Percentiles rank a stretch among this genome's conserved stretches.
phyloP scores from a whole-genome alignment of 2,888 invertebrate genomes.

The Conistra vaccinii region DNA sequence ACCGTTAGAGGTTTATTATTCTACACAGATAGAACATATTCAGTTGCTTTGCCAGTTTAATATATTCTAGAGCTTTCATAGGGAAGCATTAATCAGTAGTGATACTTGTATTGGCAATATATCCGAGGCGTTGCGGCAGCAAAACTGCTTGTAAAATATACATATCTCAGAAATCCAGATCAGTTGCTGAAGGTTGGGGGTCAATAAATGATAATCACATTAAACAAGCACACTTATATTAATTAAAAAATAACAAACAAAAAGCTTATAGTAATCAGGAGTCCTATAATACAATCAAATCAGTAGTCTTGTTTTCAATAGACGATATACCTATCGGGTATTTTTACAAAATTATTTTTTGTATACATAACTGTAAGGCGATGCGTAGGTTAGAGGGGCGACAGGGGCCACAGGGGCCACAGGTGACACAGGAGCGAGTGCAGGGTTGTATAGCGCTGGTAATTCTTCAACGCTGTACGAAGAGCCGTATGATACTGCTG shows the following conservation, averaged over 20 bases:
- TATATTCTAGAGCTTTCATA: not conserved
- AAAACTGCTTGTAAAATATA: not conserved
- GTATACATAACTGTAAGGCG: constrained; percentile 66
- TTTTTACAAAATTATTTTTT: constrained; percentile 39
- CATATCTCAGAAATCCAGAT: not conserved
- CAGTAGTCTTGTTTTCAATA: constrained; percentile 2
- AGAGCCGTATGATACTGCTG: constrained; percentile 74
- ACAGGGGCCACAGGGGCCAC: constrained; percentile 38
- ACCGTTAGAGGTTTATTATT: not conserved
- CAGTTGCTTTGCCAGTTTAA: not conserved
- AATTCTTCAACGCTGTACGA: constrained; percentile 73
- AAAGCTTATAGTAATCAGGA: constrained; percentile 1
- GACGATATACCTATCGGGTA: not conserved
- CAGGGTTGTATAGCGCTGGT: constrained; percentile 65
- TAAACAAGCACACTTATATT: constrained; percentile 42
- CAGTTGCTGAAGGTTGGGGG: not conserved
- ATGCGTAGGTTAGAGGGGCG: constrained; percentile 46
- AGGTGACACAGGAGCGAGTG: constrained; percentile 55
- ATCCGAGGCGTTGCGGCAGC: not conserved
- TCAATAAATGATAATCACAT: constrained; percentile 18
- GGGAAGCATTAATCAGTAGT: not conserved
- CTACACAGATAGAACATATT: not conserved
- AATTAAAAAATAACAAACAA: constrained; percentile 32
- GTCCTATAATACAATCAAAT: constrained; percentile 5
- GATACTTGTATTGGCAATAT: not conserved